Evolutionary conservation across 2,888 invertebrate genomes (phyloP), one percentile per base, ranked within the genome.

Genomic region (Pristionchus arcanus): DNA sequence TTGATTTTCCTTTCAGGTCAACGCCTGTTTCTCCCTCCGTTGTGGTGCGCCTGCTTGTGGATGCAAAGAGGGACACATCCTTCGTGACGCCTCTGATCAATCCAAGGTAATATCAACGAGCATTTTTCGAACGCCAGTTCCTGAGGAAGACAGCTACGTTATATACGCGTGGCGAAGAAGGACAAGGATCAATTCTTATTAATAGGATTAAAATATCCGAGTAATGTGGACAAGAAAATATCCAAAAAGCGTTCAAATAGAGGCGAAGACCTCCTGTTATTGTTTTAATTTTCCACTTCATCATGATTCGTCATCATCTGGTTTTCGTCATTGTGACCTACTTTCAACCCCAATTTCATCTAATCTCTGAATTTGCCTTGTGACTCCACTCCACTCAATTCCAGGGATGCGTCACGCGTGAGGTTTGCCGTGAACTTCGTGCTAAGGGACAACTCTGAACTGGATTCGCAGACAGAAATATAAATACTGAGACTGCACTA

Each of bases 21-120:
- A 91, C 16, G 84, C 90, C 3, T 93, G 93, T 84, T 93, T 93
- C 90, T 93, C 93, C 25, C 91, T 93, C 4, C 91, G 93, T 28
- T 93, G 93, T 89, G 92, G 92, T 21, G 89, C 89, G 15, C 92
- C 93, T 1, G 91, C 89, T 0, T 93, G 93, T 84, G 63, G 87
- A 21, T 93, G 93, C 88, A 91, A 92, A 49, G 92, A 92, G 49
- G 93, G 92, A 7, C 87, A 90, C 68, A 92, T 93, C 11, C 90
- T 90, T n/a, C 68, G 91, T 63, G 89, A 83, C 63, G 77, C 85
- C 34, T 81, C 87, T 16, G 88, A 92, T 74, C 90, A 91, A 28
- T 74, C 87, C 34, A 88, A 88, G 87, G 87, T 88, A 34, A 13
- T n/a, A n/a, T n/a, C n/a, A n/a, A n/a, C n/a, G n/a, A n/a, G n/a